Evolutionary conservation across 2,888 invertebrate genomes (phyloP), one percentile per base, ranked within the genome.

Genomic region (Trilocha varians): DNA sequence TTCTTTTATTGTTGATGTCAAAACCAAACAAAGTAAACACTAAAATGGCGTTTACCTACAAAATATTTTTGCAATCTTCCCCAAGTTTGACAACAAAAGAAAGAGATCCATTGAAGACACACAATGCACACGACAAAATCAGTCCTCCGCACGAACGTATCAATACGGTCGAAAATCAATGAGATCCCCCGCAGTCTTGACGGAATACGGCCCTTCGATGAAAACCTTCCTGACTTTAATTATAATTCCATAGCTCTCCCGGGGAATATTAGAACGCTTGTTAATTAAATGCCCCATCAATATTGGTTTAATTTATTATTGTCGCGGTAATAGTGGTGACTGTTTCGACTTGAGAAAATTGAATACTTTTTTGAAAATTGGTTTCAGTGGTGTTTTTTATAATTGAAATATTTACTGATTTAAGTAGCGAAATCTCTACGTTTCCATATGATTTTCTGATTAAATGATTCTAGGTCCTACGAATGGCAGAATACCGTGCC

Each of bases 231-330:
- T 51, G 53, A 36, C 51, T 54, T 60, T 67, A 71, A 76, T 76
- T 75, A 74, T 66, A 70, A 75, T 67, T 62, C 59, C 61, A 65
- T 62, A 49, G 62, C 62, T 50, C 53, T 50, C 52, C 53, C 46
- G 48, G 52, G 46, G 41, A 52, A 39, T 44, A 45, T 48, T 54
- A 52, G 59, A 51, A 57, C 53, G 64, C 59, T 59, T 57, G 65
- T 62, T 68, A 66, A 70, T 74, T 71, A 67, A 61, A 62, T 56
- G 54, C 56, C 54, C 49, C 56, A 59, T 61, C 65, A 65, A 65
- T 64, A 71, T 64, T 62, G 50, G 53, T 52, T 46, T 45, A 48
- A 41, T 48, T 42, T 45, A 45, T 25, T n/a, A n/a, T 46, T 38
- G 42, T 46, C 36, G 34, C 32, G 39, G 40, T 45, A 41, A 44